Evolutionary conservation across 2,888 invertebrate species (phyloP).

Genomic region (Allacma fusca): DNA sequence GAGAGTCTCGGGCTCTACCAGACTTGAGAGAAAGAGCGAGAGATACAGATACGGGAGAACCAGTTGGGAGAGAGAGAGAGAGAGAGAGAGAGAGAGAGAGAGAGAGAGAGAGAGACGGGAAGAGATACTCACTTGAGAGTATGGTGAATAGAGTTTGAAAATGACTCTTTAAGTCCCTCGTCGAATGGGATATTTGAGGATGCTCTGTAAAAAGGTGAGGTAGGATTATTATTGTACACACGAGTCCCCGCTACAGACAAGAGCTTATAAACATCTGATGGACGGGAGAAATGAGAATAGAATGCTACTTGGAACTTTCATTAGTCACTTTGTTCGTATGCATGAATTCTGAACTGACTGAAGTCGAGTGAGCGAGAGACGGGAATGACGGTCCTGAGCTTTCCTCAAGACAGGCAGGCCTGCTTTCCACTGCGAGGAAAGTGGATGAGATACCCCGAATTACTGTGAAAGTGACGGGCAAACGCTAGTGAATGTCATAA

Average conservation of each 20-base stretch:
- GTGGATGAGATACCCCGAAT: background rate
- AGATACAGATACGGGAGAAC: too few species aligned
- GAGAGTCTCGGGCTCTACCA: background rate
- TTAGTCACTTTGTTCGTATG: slow-evolving; percentile 24
- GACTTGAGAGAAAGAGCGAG: background rate
- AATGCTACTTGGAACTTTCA: slow-evolving; percentile 14
- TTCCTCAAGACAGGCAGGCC: background rate
- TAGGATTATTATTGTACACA: slow-evolving; percentile 19
- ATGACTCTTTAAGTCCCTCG: slow-evolving; percentile 26
- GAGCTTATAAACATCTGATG: slow-evolving; percentile 18
- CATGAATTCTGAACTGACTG: slow-evolving; percentile 20
- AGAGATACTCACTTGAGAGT: slow-evolving; percentile 2
- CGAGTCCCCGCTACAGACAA: background rate
- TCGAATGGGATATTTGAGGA: slow-evolving; percentile 18
- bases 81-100: background rate
- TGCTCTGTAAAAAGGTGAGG: slow-evolving; percentile 19
- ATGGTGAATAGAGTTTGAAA: slow-evolving; percentile 9
- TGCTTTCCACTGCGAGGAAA: slow-evolving; percentile 1
- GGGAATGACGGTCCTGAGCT: slow-evolving; percentile 3
- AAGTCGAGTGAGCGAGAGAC: slow-evolving; percentile 16
- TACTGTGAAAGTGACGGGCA: slow-evolving; percentile 17
- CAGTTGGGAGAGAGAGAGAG: too few species aligned
- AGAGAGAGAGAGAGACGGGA: background rate
- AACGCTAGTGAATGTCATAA: background rate
- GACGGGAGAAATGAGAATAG: slow-evolving; percentile 24